These are phyloP conservation scores for Champsocephalus gunnari DNA, from an alignment of 2,797 vertebrate species.

Conservation along the genomic window DNA sequence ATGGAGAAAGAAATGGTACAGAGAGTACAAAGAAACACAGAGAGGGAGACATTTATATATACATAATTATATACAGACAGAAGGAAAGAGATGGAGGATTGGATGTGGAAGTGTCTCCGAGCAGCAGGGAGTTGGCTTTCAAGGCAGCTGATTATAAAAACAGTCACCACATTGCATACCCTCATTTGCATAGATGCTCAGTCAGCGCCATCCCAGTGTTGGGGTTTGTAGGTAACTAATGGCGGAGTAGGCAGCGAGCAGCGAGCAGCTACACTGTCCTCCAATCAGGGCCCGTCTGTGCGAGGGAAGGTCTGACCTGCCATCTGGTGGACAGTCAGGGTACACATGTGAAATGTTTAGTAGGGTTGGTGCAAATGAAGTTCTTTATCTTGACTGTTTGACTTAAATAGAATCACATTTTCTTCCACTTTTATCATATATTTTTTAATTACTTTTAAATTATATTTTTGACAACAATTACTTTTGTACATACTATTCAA, in stretches of 20 bases:
- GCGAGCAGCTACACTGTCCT: constrained; percentile 53
- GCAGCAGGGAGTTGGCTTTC: constrained; percentile 57
- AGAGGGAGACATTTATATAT: constrained; percentile 34
- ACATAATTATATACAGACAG: constrained; percentile 45
- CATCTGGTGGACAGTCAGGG: constrained; percentile 67
- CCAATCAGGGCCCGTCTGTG: constrained; percentile 23
- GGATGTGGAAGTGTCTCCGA: constrained; percentile 51
- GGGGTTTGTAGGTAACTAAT: constrained; percentile 77
- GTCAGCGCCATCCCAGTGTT: constrained; percentile 76
- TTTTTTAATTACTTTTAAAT: too few species aligned
- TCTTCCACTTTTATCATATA: too few species aligned
- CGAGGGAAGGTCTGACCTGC: constrained; percentile 32
- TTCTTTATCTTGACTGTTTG: not conserved
- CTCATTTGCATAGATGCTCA: constrained; percentile 76
- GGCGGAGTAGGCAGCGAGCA: constrained; percentile 60
- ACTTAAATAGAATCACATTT: too few species aligned
- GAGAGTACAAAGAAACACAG: constrained; percentile 36
- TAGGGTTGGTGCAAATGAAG: not conserved
- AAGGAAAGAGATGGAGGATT: constrained; percentile 43
- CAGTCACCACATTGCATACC: constrained; percentile 65
- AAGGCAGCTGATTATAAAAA: constrained; percentile 58
- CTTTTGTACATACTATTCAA: too few species aligned
- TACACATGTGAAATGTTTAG: not conserved
- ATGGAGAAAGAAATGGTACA: constrained; percentile 24
- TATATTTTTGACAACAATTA: too few species aligned